phyloP scores from a whole-genome alignment of 2,113 vertebrate genomes.

The Pygoscelis antarcticus region DNA sequence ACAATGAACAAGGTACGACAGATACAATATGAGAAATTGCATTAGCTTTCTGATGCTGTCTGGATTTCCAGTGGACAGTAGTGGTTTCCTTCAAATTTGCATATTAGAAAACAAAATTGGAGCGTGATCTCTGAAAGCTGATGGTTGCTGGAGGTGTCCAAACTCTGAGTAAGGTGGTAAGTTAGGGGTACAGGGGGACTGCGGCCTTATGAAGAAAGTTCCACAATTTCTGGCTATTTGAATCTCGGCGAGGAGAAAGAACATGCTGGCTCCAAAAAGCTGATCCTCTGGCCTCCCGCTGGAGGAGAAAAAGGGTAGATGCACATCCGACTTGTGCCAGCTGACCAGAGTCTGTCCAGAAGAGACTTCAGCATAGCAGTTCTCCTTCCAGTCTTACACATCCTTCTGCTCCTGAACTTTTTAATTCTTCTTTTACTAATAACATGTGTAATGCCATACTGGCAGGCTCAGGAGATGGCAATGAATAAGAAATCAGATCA shows the following conservation, averaged over 20 bases:
- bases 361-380: neutral
- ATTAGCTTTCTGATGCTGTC: neutral
- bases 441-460: neutral
- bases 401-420: neutral
- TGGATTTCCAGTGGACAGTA: neutral
- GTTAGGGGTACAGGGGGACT: neutral
- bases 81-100: neutral
- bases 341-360: neutral
- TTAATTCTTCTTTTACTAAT: neutral
- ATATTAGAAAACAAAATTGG: neutral
- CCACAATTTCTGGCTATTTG: neutral
- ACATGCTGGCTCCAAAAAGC: neutral
- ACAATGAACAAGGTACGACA: neutral
- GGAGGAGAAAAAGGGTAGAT: neutral
- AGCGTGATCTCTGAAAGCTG: neutral
- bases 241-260: neutral
- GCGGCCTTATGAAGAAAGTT: neutral
- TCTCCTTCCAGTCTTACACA: neutral
- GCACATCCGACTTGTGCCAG: neutral
- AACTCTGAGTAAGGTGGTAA: neutral
- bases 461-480: neutral
- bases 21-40: neutral
- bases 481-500: neutral
- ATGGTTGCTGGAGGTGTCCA: neutral
- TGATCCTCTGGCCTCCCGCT: neutral